A percentile compares a stretch with the other conserved stretches of the same genome.
Evolutionary conservation across 2,113 vertebrate species (phyloP).

Genomic region (Mungos mungo): DNA sequence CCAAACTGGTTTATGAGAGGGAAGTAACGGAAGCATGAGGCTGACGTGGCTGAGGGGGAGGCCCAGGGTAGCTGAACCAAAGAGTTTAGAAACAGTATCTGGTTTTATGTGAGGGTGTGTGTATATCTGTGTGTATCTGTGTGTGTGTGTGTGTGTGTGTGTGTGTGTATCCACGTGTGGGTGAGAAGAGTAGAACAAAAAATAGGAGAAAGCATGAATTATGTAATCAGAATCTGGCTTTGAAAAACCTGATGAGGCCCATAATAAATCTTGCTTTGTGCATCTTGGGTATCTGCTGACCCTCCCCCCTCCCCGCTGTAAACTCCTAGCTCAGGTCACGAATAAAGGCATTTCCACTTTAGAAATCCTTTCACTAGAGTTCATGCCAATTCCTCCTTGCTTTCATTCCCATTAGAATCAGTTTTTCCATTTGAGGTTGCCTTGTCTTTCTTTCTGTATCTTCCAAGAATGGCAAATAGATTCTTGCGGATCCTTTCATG

Average conservation of each 20-base stretch:
- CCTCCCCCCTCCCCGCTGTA: neutral
- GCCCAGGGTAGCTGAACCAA: neutral
- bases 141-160: neutral
- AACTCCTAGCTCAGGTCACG: neutral
- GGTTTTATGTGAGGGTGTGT: neutral
- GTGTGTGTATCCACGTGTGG: neutral
- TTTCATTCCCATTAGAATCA: constrained; percentile 28
- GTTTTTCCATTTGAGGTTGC: neutral
- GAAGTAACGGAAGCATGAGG: neutral
- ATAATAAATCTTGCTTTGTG: neutral
- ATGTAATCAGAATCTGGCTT: neutral
- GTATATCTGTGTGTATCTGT: neutral
- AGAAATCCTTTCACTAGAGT: neutral
- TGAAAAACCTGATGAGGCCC: neutral
- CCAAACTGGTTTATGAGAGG: neutral
- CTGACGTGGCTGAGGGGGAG: neutral
- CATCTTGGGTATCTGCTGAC: neutral
- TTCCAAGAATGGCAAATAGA: neutral
- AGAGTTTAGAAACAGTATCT: neutral
- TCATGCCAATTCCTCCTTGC: neutral
- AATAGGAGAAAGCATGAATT: neutral
- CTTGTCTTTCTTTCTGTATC: neutral
- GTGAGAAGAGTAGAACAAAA: neutral
- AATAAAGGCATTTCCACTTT: constrained; percentile 7
- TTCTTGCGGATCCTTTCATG: constrained; percentile 25